Percentiles rank a stretch among this genome's conserved stretches.
phyloP scores from a whole-genome alignment of 2,113 vertebrate species.

The Psittacara wagleri region DNA sequence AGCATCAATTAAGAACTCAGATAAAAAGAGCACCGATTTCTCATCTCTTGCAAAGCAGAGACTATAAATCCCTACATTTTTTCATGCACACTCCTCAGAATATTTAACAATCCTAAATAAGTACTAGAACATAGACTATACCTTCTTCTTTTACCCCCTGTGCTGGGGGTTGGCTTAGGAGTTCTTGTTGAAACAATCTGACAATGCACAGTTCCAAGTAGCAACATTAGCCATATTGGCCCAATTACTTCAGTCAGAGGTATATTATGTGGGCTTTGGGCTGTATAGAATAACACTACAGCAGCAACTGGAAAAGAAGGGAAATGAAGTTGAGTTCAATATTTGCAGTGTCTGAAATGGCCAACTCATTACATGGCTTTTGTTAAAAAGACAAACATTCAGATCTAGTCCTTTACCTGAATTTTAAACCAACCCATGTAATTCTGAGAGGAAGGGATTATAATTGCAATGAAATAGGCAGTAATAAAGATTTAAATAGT shows the following conservation, averaged over 20 bases:
- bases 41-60: background rate
- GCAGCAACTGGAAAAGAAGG: constrained; percentile 83
- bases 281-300: constrained; percentile 82
- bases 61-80: background rate
- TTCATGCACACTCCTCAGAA: background rate
- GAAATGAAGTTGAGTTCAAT: constrained; percentile 1
- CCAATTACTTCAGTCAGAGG: constrained; percentile 93
- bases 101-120: background rate
- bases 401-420: background rate
- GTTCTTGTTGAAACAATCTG: constrained; percentile 98
- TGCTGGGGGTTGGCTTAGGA: constrained; percentile 84
- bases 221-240: constrained; percentile 93
- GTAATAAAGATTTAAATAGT: background rate
- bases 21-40: background rate
- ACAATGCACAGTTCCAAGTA: constrained; percentile 97
- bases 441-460: background rate
- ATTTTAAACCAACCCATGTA: background rate
- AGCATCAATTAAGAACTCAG: background rate
- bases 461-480: background rate
- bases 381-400: background rate
- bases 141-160: constrained; percentile 92
- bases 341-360: background rate
- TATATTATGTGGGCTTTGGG: constrained; percentile 86
- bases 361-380: background rate
- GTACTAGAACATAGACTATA: constrained; percentile 51